A percentile compares a stretch with the other conserved stretches of the same genome.
These are phyloP conservation scores for Aphaenogaster ashmeadi DNA, from an alignment of 1,140 invertebrate genomes.

Conservation along the genomic window DNA sequence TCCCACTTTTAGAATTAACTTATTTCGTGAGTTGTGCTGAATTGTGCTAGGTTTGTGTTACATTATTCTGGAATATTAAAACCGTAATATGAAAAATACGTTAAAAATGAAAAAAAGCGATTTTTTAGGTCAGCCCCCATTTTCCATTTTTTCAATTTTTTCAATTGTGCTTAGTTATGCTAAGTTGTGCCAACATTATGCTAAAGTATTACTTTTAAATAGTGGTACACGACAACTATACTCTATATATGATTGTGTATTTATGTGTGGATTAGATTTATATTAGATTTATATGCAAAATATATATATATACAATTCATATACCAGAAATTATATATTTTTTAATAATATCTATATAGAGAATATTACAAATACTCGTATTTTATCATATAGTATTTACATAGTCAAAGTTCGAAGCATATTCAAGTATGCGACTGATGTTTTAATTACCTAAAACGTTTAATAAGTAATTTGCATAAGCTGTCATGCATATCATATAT, in stretches of 20 bases:
- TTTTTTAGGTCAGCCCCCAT: too few species aligned
- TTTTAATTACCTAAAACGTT: conserved; percentile 55
- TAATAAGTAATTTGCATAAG: not conserved
- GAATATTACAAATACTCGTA: conserved; percentile 29
- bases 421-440: conserved; percentile 52
- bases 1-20: too few species aligned
- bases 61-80: too few species aligned
- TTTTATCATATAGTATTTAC: conserved; percentile 20
- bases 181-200: too few species aligned
- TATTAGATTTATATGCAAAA: not conserved
- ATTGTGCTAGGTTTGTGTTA: too few species aligned
- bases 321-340: not conserved
- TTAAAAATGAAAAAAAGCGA: too few species aligned
- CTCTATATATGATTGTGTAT: not conserved
- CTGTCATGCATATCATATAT: not conserved
- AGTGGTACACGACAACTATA: too few species aligned
- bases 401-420: conserved; percentile 48
- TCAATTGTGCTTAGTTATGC: too few species aligned
- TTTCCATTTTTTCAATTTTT: too few species aligned
- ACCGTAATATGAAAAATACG: too few species aligned
- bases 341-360: conserved; percentile 10
- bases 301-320: not conserved
- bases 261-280: not conserved
- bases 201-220: too few species aligned
- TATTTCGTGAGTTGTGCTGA: too few species aligned